A percentile compares a stretch with the other conserved stretches of the same genome.
Conservation (phyloP, 2,113 vertebrate species). For the Hypocryptadius cinnamomeus region DNA sequence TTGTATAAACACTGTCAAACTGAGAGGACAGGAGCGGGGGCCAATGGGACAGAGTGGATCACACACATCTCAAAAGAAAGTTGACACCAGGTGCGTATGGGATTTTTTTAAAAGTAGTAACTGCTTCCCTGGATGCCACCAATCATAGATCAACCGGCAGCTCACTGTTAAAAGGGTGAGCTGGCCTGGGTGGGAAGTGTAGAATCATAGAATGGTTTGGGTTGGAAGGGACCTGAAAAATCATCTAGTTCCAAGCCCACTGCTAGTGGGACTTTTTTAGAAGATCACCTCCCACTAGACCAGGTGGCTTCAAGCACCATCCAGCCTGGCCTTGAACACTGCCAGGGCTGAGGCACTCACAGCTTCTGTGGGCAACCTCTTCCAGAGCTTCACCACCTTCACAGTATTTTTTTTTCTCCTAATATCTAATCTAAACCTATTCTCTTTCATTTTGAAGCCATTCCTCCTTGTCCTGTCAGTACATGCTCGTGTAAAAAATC, state of each 20-base stretch:
- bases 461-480: too few relatives aligned
- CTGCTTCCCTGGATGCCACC: neutral
- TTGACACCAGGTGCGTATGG: neutral
- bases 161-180: neutral
- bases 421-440: neutral
- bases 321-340: neutral
- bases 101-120: neutral
- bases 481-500: fast-evolving
- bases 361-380: neutral
- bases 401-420: neutral
- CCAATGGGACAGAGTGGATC: neutral
- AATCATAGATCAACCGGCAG: neutral
- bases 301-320: neutral
- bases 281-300: neutral
- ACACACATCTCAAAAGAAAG: neutral
- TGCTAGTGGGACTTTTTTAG: neutral
- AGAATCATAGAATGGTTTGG: neutral
- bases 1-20: neutral
- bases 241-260: neutral
- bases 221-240: neutral
- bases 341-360: neutral
- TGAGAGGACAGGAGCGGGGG: neutral
- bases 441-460: neutral
- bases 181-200: neutral
- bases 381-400: neutral